phyloP scores from a whole-genome alignment of 1,140 invertebrate species.

The Epicauta chinensis region DNA sequence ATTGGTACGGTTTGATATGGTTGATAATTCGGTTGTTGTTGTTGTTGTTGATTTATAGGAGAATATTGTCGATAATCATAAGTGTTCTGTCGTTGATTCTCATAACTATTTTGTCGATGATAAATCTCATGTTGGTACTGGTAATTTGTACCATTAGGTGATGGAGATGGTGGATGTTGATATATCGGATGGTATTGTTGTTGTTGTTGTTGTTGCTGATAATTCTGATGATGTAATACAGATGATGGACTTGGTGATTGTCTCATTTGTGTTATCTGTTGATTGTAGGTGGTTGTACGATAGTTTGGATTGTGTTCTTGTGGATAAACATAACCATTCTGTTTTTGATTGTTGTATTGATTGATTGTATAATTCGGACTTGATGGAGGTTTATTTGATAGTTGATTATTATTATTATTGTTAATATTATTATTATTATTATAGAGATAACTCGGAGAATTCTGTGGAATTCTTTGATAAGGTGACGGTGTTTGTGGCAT shows the following conservation, averaged over 20 bases:
- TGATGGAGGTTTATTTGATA: constrained; percentile 24
- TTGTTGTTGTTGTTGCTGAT: no score
- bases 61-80: neutral
- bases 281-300: neutral
- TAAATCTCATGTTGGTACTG: constrained; percentile 16
- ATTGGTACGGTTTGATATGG: constrained; percentile 22
- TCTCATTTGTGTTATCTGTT: neutral
- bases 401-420: neutral
- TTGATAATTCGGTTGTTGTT: constrained; percentile 1
- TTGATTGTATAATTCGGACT: constrained; percentile 8
- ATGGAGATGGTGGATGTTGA: constrained; percentile 36
- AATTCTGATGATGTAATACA: constrained; percentile 4
- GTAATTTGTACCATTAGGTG: constrained; percentile 24
- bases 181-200: constrained; percentile 17
- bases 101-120: constrained; percentile 8
- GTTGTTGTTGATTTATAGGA: neutral
- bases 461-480: constrained; percentile 6
- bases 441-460: neutral
- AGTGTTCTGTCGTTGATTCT: neutral
- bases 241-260: constrained; percentile 2
- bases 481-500: no score
- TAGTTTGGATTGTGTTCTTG: constrained; percentile 8
- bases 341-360: constrained; percentile 1
- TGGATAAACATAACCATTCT: no score
- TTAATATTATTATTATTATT: neutral